Percentiles rank a stretch among this genome's conserved stretches.
Conservation (phyloP, 2,113 vertebrate genomes). For the Brachypteracias leptosomus region DNA sequence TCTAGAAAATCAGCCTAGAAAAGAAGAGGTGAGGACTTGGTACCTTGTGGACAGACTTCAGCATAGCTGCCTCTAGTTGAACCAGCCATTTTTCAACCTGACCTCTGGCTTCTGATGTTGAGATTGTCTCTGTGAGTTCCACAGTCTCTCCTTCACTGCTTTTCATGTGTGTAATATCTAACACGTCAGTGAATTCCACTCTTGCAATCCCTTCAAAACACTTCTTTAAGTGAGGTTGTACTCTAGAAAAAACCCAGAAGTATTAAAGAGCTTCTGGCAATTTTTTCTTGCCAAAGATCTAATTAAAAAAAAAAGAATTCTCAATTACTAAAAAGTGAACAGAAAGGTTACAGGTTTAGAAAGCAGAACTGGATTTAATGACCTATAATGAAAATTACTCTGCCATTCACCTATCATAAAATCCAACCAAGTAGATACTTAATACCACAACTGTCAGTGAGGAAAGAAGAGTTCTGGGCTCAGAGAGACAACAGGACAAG, state of each 20-base stretch:
- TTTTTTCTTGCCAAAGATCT: neutral
- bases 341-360: neutral
- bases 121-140: conserved; percentile 80
- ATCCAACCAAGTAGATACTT: neutral
- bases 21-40: neutral
- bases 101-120: conserved; percentile 85
- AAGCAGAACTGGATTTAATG: neutral
- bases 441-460: neutral
- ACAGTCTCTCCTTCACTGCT: conserved; percentile 89
- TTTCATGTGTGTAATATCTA: conserved; percentile 90
- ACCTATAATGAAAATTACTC: neutral
- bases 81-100: conserved; percentile 91
- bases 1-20: neutral
- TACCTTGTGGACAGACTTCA: conserved; percentile 86
- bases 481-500: neutral
- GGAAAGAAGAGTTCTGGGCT: neutral
- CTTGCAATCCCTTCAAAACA: conserved; percentile 91
- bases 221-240: conserved; percentile 90
- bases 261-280: neutral
- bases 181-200: conserved; percentile 84
- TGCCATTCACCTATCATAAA: neutral
- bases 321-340: neutral
- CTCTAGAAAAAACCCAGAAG: conserved; percentile 62
- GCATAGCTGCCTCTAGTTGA: conserved; percentile 84
- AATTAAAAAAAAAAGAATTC: neutral